phyloP scores from a whole-genome alignment of 2,113 vertebrate species.

The Mugil cephalus region DNA sequence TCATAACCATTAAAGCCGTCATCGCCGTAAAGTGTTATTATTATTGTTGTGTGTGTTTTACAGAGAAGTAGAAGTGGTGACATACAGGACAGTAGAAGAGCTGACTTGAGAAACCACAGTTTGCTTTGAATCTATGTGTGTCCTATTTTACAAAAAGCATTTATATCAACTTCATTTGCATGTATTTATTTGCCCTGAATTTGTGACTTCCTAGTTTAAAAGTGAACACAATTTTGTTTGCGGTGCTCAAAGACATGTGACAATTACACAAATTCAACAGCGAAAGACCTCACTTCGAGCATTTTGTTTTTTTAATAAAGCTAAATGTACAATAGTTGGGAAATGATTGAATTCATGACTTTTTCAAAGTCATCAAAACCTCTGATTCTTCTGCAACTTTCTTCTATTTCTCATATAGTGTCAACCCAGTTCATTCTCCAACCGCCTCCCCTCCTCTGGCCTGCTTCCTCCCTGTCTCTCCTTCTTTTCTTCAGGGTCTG shows the following conservation, averaged over 20 bases:
- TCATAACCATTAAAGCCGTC: slow-evolving; percentile 46
- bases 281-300: not conserved
- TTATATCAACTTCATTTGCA: too few species aligned
- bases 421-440: slow-evolving; percentile 35
- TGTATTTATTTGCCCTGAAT: too few species aligned
- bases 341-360: not conserved
- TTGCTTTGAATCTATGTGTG: not conserved
- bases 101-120: too few species aligned
- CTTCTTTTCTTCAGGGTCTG: slow-evolving; percentile 37
- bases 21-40: slow-evolving; percentile 8
- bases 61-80: slow-evolving; percentile 13
- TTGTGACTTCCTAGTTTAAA: slow-evolving; percentile 3
- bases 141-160: too few species aligned
- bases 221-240: not conserved
- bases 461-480: slow-evolving; percentile 22
- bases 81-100: slow-evolving; percentile 13
- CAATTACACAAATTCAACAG: slow-evolving; percentile 8
- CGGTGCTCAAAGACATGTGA: not conserved
- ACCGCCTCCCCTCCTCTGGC: slow-evolving; percentile 7
- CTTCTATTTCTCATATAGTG: slow-evolving; percentile 18
- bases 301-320: not conserved
- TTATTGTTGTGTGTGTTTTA: slow-evolving; percentile 29
- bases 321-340: not conserved
- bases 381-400: slow-evolving; percentile 19
- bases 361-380: slow-evolving; percentile 12